Base-by-base conservation (phyloP, 2,888 invertebrate species). In the Hirtodrosophila trivittata region DNA sequence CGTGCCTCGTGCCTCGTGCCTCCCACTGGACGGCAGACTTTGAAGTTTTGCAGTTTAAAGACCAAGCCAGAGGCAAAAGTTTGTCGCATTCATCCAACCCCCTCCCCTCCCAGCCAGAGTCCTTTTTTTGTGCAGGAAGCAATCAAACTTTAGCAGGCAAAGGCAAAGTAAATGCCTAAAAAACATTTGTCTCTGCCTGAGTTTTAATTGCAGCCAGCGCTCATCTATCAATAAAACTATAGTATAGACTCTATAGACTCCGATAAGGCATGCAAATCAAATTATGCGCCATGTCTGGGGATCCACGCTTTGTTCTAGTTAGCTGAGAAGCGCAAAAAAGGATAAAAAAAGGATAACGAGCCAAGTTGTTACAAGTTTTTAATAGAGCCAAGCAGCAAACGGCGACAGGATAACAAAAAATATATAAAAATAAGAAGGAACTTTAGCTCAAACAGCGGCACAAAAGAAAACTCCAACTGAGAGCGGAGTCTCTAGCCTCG, bases 311-410 rank as follows among this genome's bases (percentile, higher is more conserved):
- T 70, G 39, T 52, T 51, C 35, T 56, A 38, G 5, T 25, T 43
- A 6, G 35, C 13, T 41, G 39, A 63, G 37, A 30, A 41, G 33
- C 51, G 47, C 47, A 49, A 69, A 21, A 21, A 5, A 21, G 18
- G 2, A 47, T 58, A 84, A 50, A 12, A 68, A 66, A 49, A 52
- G 66, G 62, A 73, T 81, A 83, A 83, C 86, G 80, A 77, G 72
- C 56, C 70, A 75, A 83, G 71, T 89, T 89, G 81, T 43, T 81
- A 89, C 89, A 89, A 89, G 87, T 89, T 89, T 89, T 89, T 88
- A 89, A 89, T 89, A 77, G 89, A 89, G 82, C 80, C 72, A 74
- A 76, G 72, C 72, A 71, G 67, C 68, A 68, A 74, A 64, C 51
- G 51, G 45, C 65, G 33, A 37, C 30, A 16, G 7, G 1, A 54